Percentiles rank a stretch among this genome's conserved stretches.
Evolutionary conservation across 1,140 invertebrate genomes (phyloP).

Genomic region (Andrena cerasifolii): DNA sequence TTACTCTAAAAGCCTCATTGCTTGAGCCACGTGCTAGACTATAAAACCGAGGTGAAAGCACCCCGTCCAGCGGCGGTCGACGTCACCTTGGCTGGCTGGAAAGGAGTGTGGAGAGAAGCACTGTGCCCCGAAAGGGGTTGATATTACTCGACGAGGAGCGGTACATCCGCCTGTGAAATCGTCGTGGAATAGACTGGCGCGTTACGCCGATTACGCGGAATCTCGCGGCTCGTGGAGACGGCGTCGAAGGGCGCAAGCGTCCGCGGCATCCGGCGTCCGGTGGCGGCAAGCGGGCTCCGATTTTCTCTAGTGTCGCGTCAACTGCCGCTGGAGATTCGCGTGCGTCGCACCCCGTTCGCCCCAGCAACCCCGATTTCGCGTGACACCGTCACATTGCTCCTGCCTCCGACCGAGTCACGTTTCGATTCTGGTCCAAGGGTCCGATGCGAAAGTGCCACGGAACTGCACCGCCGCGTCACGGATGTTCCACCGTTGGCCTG

Average conservation of each 20-base stretch:
- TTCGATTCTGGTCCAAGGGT: neutral
- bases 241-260: constrained; percentile 73
- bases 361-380: constrained; percentile 41
- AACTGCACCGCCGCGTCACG: neutral
- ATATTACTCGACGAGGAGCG: no score
- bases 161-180: constrained; percentile 20
- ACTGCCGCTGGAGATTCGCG: constrained; percentile 73
- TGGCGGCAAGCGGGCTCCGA: constrained; percentile 72
- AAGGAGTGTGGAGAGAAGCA: no score
- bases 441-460: neutral
- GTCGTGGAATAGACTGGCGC: constrained; percentile 33
- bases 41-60: no score
- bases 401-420: neutral
- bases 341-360: constrained; percentile 52
- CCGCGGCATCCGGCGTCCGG: constrained; percentile 63
- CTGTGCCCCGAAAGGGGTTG: no score
- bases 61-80: no score
- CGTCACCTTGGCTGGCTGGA: no score
- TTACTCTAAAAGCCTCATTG: no score
- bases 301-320: constrained; percentile 77
- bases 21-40: no score
- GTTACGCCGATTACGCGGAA: constrained; percentile 47
- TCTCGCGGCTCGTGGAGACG: constrained; percentile 52
- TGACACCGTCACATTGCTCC: constrained; percentile 31
- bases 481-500: neutral